Evolutionary conservation across 64 coral and sea anemone genomes (phyloP), one percentile per base, ranked within the genome.

Genomic region (Acropora tenuis): DNA sequence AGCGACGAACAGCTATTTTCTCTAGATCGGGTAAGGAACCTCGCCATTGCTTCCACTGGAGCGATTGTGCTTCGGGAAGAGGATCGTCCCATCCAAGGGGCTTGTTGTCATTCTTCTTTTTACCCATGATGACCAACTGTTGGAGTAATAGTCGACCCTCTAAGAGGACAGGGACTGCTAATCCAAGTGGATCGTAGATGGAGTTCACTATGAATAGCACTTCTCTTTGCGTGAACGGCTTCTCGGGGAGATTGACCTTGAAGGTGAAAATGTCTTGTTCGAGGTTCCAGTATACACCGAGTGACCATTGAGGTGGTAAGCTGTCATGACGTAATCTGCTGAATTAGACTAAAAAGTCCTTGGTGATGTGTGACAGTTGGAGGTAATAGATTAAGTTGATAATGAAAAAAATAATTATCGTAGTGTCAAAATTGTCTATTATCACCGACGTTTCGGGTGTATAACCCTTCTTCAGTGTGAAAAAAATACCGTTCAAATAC

Each of bases 111-210:
- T 77, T 81, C 8, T 11, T 73, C 16, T 9, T 87, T 65, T 91
- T 91, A 0, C 90, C 90, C 80, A 91, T 41, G 49, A 78, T 30
- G 13, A 85, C 90, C 10, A 94, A 9, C 8, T 83, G 13, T 45
- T 90, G 92, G 12, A 93, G 86, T 16, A 93, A 11, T n/a, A 79
- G 20, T 42, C 50, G 90, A 15, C 82, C 88, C 86, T 87, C 46
- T 3, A 94, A 5, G 11, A 82, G 18, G 2, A 79, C 81, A 47
- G 88, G 93, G 1, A 87, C 93, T 2, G 89, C 88, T 1, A 90
- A 43, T 55, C 93, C 93, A 50, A 95, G 43, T 49, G 89, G 93
- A 47, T 95, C 89, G 19, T 91, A 95, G 40, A 95, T 82, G 42
- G 89, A 95, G 46, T 95, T 89, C 5, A 86, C 66, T 6, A 94